Evolutionary conservation across 1,140 invertebrate genomes (phyloP), one percentile per base, ranked within the genome.

Genomic region (Aphelinus atriplicis): DNA sequence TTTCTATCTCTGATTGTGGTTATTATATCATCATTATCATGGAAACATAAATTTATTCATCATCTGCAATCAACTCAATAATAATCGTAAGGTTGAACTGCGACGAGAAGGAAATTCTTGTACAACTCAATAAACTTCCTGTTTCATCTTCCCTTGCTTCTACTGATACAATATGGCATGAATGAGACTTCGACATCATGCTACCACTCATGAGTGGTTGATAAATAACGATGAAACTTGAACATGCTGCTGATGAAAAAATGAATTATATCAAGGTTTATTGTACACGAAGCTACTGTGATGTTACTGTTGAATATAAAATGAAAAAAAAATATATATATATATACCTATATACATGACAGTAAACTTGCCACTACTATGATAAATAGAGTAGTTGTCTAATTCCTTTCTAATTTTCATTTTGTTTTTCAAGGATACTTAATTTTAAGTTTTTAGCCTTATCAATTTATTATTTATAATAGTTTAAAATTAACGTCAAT

Each of bases 231-330:
- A 80, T 78, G 57, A 79, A 53, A 70, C 53, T 64, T 72, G 75
- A 79, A 73, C 62, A 78, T 67, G 58, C 74, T 78, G 63, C 72
- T 72, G 79, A 80, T 78, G 76, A 79, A 82, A 80, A 82, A 67
- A 78, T 78, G 64, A 58, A 71, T 55, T 81, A 77, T 84, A 82
- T 83, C 73, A 84, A 70, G 79, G 71, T 83, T 86, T 85, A 85
- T 85, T 85, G 83, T 87, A 87, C 84, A 86, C 85, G 83, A 86
- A 86, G 84, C 84, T 85, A 85, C 86, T 87, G 86, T 86, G 85
- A 87, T 86, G 85, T 87, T 86, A 86, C 82, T 84, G 85, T 86
- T 86, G 83, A 86, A 87, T 85, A 87, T 86, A 83, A 26, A 26
- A 84, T 71, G 64, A 76, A 72, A 76, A 74, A 70, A 76, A 68